phyloP scores from a whole-genome alignment of 2,888 invertebrate species.

The Nasonia oneida region DNA sequence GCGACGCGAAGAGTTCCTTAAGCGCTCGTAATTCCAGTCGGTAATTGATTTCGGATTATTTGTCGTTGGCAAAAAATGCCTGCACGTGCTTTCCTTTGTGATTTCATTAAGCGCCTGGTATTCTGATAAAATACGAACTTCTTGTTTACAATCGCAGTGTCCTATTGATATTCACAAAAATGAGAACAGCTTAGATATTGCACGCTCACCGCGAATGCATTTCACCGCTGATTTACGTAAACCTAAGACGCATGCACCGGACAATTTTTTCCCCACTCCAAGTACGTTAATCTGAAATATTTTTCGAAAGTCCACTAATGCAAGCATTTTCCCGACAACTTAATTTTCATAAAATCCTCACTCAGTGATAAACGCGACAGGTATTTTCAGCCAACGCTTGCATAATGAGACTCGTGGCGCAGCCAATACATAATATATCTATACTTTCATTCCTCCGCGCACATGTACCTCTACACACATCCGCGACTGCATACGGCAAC shows the following conservation, averaged over 20 bases:
- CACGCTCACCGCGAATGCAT: neutral
- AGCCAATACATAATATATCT: conserved; percentile 25
- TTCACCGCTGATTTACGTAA: neutral
- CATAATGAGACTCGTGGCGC: conserved; percentile 34
- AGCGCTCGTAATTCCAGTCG: conserved; percentile 65
- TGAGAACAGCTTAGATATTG: neutral
- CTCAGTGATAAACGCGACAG: conserved; percentile 11
- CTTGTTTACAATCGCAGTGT: neutral
- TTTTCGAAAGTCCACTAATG: neutral
- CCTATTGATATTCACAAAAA: neutral
- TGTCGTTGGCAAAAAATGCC: conserved; percentile 64
- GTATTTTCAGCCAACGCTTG: conserved; percentile 32
- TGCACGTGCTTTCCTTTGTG: conserved; percentile 12
- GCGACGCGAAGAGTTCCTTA: conserved; percentile 66
- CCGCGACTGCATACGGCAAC: neutral
- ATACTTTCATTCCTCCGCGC: conserved; percentile 14
- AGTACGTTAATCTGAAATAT: neutral
- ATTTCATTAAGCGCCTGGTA: neutral
- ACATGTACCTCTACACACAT: neutral
- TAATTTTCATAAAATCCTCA: conserved; percentile 51
- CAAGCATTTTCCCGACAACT: conserved; percentile 13
- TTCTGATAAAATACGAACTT: neutral
- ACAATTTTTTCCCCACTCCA: neutral
- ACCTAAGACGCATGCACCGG: neutral
- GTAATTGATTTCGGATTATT: conserved; percentile 76